Conservation (phyloP, 53 echinoderm and acorn worm genomes). For the Crossaster papposus region DNA sequence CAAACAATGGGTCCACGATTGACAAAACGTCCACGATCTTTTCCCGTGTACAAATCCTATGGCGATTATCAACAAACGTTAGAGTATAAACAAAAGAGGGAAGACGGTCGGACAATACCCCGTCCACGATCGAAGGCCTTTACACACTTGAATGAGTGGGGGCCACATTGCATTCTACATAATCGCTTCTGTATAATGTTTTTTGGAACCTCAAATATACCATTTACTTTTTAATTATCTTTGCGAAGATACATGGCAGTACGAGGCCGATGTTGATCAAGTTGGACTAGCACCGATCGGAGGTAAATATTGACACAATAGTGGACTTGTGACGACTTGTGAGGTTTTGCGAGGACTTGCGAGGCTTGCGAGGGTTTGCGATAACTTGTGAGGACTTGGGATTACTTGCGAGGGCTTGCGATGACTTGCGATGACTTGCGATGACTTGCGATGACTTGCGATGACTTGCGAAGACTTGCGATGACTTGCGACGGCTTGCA, state of each 20-base stretch:
- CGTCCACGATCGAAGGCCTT: too few relatives aligned
- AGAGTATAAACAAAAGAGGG: too few relatives aligned
- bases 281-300: not conserved
- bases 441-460: not conserved
- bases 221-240: not conserved
- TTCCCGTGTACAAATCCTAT: too few relatives aligned
- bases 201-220: not conserved
- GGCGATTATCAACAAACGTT: too few relatives aligned
- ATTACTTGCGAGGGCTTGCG: not conserved
- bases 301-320: not conserved
- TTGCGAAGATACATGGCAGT: constrained; percentile 1
- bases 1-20: too few relatives aligned
- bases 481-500: not conserved
- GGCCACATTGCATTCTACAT: too few relatives aligned
- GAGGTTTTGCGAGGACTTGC: too few relatives aligned
- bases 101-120: too few relatives aligned
- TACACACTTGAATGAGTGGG: too few relatives aligned
- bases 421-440: not conserved
- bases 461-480: not conserved
- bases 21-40: too few relatives aligned
- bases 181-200: too few relatives aligned
- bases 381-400: not conserved
- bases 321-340: not conserved
- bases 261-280: not conserved
- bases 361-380: too few relatives aligned